A percentile compares a stretch with the other conserved stretches of the same genome.
Evolutionary conservation across 2,113 vertebrate genomes (phyloP).

Genomic region (Oncorhynchus masou): DNA sequence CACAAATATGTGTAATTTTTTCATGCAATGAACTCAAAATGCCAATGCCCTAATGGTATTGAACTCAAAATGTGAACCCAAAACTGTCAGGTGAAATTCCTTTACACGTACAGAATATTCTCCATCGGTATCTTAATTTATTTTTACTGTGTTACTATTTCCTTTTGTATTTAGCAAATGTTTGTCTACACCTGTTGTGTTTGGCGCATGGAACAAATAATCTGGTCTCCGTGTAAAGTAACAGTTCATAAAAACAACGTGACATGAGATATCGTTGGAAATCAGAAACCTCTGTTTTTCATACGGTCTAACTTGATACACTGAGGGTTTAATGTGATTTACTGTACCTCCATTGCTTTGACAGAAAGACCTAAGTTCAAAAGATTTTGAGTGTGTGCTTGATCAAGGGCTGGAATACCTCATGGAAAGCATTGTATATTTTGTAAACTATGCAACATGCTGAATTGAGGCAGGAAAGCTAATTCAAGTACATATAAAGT

Average conservation of each 20-base stretch:
- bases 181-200: no score
- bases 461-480: no score
- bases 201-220: background rate
- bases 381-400: no score
- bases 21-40: background rate
- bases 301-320: background rate
- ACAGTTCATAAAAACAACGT: constrained; percentile 11
- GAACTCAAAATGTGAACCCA: background rate
- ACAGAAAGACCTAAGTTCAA: background rate
- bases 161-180: no score
- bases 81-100: background rate
- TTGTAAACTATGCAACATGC: no score
- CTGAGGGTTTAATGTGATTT: constrained; percentile 8
- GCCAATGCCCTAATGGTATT: background rate
- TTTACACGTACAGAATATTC: background rate
- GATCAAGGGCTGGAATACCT: no score
- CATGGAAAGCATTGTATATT: no score
- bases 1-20: background rate
- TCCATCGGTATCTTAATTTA: background rate
- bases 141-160: no score
- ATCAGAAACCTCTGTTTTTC: constrained; percentile 19
- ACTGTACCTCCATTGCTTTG: background rate
- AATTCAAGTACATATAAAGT: no score
- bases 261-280: constrained; percentile 2
- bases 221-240: background rate